Conservation (phyloP, 1,140 invertebrate genomes). For the Elysia chlorotica region DNA sequence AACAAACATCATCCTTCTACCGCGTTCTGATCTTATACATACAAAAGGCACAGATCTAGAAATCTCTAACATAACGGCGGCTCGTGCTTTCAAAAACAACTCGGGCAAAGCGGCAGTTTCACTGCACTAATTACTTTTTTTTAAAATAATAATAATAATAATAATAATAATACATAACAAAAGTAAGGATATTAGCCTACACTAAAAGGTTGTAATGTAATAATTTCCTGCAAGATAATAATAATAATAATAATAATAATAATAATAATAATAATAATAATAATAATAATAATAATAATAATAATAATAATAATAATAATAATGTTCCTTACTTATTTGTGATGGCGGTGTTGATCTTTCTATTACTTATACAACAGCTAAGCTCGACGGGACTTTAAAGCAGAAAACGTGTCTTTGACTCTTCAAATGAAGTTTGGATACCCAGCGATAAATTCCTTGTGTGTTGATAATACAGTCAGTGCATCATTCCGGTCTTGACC, state of each 20-base stretch:
- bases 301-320: background rate
- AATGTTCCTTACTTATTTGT: background rate
- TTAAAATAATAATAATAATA: slow-evolving; percentile 9
- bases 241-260: slow-evolving; percentile 2
- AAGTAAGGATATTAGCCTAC: background rate
- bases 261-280: background rate
- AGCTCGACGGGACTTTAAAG: no score
- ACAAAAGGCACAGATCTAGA: no score
- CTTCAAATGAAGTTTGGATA: no score
- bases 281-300: slow-evolving; percentile 1
- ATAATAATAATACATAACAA: background rate
- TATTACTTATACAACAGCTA: no score
- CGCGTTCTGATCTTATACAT: no score
- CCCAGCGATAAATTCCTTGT: no score
- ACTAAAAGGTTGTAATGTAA: background rate
- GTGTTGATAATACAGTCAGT: no score
- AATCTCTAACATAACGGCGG: background rate
- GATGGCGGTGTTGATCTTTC: no score
- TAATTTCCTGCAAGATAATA: background rate
- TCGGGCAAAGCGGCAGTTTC: background rate
- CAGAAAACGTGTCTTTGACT: no score
- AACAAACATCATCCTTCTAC: no score
- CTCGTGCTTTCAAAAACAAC: background rate
- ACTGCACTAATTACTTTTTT: background rate
- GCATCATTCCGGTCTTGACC: no score